These are phyloP conservation scores for Romanogobio albipinnatus DNA, from an alignment of 2,113 vertebrate species.

Conservation along the genomic window DNA sequence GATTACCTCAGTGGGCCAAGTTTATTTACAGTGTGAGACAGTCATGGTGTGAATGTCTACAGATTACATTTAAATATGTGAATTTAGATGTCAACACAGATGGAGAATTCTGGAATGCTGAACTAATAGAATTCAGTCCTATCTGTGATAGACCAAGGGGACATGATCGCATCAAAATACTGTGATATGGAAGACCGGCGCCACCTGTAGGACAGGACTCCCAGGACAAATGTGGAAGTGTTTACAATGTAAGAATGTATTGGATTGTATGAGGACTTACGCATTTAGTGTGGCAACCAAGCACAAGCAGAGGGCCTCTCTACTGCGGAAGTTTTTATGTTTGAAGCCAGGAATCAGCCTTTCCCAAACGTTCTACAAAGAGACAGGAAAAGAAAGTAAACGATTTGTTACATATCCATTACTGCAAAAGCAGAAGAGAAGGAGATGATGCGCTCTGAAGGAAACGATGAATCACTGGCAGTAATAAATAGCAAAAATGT, in stretches of 20 bases:
- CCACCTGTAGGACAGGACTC: constrained; percentile 35
- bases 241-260: constrained; percentile 23
- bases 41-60: constrained; percentile 1
- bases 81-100: background rate
- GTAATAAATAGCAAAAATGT: background rate
- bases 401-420: background rate
- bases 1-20: constrained; percentile 61
- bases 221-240: constrained; percentile 3
- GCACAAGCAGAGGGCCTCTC: constrained; percentile 93
- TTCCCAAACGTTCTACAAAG: constrained; percentile 89
- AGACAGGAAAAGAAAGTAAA: constrained; percentile 48
- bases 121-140: background rate
- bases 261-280: constrained; percentile 77
- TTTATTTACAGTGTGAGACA: background rate
- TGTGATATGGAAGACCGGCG: background rate
- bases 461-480: constrained; percentile 21
- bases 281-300: constrained; percentile 87
- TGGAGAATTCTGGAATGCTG: background rate
- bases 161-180: constrained; percentile 26
- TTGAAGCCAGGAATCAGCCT: constrained; percentile 90
- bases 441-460: background rate
- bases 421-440: constrained; percentile 41
- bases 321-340: constrained; percentile 96
- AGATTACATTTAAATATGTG: background rate
- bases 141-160: constrained; percentile 15